Percentiles rank a stretch among this genome's conserved stretches.
These are phyloP conservation scores for Parasteatoda tepidariorum DNA, from an alignment of 1,140 invertebrate genomes.

Conservation along the genomic window DNA sequence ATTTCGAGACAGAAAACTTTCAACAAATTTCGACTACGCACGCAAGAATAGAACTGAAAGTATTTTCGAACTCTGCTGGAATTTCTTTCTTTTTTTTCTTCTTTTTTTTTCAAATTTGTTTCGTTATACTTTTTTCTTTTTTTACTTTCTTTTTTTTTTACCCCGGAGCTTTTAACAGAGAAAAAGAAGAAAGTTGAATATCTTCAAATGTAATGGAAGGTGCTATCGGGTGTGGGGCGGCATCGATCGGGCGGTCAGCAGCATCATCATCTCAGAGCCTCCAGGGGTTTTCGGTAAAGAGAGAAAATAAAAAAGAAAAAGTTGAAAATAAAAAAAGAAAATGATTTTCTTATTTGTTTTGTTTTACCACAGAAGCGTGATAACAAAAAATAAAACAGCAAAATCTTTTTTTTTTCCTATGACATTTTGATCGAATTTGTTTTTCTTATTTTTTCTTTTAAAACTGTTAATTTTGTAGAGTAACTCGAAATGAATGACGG, in stretches of 20 bases:
- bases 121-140: neutral
- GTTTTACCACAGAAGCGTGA: neutral
- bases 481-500: neutral
- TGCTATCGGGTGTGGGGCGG: neutral
- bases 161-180: too few species aligned
- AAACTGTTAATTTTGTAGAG: neutral
- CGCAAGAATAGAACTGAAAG: neutral
- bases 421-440: neutral
- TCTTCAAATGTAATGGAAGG: neutral
- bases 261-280: neutral
- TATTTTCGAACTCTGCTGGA: neutral
- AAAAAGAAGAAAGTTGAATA: neutral
- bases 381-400: neutral
- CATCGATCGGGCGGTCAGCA: neutral
- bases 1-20: neutral
- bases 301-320: neutral
- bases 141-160: too few species aligned
- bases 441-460: neutral
- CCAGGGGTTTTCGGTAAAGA: neutral
- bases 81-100: neutral
- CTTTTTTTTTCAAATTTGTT: neutral
- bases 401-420: neutral
- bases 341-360: neutral
- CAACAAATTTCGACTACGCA: neutral
- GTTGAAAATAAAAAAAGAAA: neutral